Conservation (phyloP, 2,113 vertebrate genomes). For the Dryoscopus gambensis region DNA sequence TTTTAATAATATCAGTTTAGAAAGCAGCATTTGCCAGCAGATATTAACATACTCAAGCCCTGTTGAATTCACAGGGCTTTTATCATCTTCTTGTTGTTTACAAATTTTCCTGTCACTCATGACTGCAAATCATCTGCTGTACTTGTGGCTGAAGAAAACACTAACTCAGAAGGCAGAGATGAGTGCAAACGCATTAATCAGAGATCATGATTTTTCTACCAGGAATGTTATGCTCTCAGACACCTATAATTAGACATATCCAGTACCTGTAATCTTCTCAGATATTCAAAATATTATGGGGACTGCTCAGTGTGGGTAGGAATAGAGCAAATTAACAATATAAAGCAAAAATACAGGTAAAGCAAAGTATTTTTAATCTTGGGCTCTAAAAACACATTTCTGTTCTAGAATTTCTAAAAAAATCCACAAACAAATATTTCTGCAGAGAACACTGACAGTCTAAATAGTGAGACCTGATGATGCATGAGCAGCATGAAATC, state of each 20-base stretch:
- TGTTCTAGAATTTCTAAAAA: not conserved
- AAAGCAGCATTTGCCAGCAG: not conserved
- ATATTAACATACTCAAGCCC: not conserved
- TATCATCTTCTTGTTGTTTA: not conserved
- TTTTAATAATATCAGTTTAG: not conserved
- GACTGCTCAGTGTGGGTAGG: not conserved
- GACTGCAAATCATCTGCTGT: not conserved
- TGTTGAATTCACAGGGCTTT: not conserved
- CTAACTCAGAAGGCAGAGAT: conserved; percentile 3
- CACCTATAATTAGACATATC: not conserved
- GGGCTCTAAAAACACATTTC: not conserved
- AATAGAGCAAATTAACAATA: not conserved
- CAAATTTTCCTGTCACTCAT: not conserved
- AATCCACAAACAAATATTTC: not conserved
- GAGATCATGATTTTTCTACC: not conserved
- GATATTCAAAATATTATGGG: not conserved
- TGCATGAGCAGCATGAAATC: not conserved
- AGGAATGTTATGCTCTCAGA: not conserved
- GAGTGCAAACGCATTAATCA: not conserved
- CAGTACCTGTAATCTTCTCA: not conserved
- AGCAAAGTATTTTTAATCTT: not conserved
- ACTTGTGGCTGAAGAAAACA: not conserved
- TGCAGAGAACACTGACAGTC: not conserved
- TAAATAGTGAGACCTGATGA: not conserved
- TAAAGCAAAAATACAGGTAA: not conserved